Base-by-base conservation (phyloP, 2,797 vertebrate genomes). In the Protosalanx chinensis region DNA sequence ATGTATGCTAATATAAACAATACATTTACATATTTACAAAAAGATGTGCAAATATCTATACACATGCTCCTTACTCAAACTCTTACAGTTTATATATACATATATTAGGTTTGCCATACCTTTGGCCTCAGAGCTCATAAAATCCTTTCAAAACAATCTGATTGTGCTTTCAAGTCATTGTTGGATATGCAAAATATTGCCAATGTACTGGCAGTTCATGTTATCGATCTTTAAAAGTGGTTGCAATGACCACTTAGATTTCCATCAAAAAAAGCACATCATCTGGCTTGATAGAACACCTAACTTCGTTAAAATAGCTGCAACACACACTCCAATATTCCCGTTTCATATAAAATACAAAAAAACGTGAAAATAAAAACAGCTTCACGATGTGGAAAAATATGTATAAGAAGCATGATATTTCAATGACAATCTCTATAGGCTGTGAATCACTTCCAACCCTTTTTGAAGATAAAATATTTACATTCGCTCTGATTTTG, bases 1-100 rank as follows among this genome's bases (percentile, higher is more conserved):
- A 90, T 87, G 84, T 89, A 89, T 88, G 90, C 86, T 67, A 82
- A 89, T 92, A 93, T 91, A 92, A 90, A 93, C 90, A 90, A 72
- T 3, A 88, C 82, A 88, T 91, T 87, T 92, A 92, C 91, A 91
- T 91, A 91, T 90, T 87, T 91, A 90, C 90, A 91, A 72, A 61
- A 87, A 27, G 16, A 58, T 68, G 67, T 68, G 67, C 67, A 68
- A 58, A 68, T 68, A 51, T 5, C 86, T 92, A 89, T 91, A 89
- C 88, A 91, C 90, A 92, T 91, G 90, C 91, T 90, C 86, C 84
- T 84, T 85, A 87, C 87, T 84, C 90, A 86, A 87, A 65, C 30
- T 12, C 41, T 41, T 41, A 46, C 68, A 88, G 79, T 51, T 84
- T 86, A 82, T 86, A 87, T 80, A 84, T 85, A 82, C 82, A 81